phyloP scores from a whole-genome alignment of 2,113 vertebrate species.

The Perognathus longimembris region DNA sequence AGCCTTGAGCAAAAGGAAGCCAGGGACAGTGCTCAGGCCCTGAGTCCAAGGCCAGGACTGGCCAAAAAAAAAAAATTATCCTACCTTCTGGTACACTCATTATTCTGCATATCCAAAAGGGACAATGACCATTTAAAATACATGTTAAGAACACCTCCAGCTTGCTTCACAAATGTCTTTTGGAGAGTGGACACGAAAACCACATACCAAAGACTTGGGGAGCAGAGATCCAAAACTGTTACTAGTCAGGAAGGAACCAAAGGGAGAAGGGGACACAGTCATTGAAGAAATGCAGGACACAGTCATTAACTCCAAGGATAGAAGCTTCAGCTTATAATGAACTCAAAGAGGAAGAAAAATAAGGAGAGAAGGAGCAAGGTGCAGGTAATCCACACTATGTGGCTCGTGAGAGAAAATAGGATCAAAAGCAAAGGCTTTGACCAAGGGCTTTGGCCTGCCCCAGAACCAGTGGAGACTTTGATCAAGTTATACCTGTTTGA shows the following conservation, averaged over 20 bases:
- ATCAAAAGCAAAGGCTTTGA: no score
- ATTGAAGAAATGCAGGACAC: neutral
- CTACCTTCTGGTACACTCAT: neutral
- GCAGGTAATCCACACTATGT: no score
- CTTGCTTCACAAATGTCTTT: neutral
- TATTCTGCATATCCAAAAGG: conserved; percentile 4
- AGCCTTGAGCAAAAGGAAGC: no score
- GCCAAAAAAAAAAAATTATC: neutral
- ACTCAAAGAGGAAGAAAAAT: neutral
- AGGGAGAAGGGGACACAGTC: neutral
- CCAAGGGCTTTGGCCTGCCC: no score
- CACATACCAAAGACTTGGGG: neutral
- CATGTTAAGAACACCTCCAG: neutral
- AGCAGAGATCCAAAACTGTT: neutral
- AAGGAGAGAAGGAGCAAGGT: no score
- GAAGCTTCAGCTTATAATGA: neutral
- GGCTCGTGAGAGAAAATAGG: neutral
- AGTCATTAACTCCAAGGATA: neutral
- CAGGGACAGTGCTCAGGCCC: no score
- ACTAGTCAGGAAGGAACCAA: neutral
- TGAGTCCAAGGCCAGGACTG: no score
- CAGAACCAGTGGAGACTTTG: neutral
- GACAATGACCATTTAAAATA: neutral
- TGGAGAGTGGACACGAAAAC: neutral
- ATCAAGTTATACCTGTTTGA: neutral